Evolutionary conservation across 1,140 invertebrate genomes (phyloP), one percentile per base, ranked within the genome.

Genomic region (Plectus sambesii): DNA sequence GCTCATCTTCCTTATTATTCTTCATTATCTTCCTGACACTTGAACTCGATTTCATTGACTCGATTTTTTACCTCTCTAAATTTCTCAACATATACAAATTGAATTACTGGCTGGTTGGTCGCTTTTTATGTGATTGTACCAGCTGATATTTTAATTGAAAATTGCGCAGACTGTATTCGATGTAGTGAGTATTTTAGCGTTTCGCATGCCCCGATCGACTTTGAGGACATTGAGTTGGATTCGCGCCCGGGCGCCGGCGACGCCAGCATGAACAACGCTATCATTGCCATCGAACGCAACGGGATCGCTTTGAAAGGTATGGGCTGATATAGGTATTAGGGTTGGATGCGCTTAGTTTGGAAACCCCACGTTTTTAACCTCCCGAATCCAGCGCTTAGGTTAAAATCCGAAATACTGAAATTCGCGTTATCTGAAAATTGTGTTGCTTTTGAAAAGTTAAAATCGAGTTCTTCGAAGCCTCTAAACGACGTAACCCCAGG

Each of bases 271-370:
- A 80, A 88, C 39, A 87, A 89, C 72, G 90, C 89, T 3, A 84
- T 98, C 44, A 87, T 84, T 1, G 89, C 92, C 0, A 92, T 98
- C 49, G 82, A 84, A 61, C 79, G 93, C 59, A 98, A 97, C 74
- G 92, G 92, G 52, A 86, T 96, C 36, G 88, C 86, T n/a, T 37
- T 67, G n/a, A 67, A 67, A 49, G 63, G 85, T 51, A 15, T 33
- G 22, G 24, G 15, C 4, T 22, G 1, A 5, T n/a, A n/a, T n/a
- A n/a, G n/a, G n/a, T n/a, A n/a, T n/a, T n/a, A n/a, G n/a, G n/a
- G n/a, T n/a, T n/a, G n/a, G n/a, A n/a, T n/a, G n/a, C n/a, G n/a
- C n/a, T n/a, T n/a, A n/a, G n/a, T n/a, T n/a, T n/a, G n/a, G n/a
- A n/a, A n/a, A n/a, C n/a, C n/a, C n/a, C n/a, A n/a, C n/a, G n/a